Evolutionary conservation across 1,140 invertebrate genomes (phyloP), one percentile per base, ranked within the genome.

Genomic region (Aphelenchoides fujianensis): DNA sequence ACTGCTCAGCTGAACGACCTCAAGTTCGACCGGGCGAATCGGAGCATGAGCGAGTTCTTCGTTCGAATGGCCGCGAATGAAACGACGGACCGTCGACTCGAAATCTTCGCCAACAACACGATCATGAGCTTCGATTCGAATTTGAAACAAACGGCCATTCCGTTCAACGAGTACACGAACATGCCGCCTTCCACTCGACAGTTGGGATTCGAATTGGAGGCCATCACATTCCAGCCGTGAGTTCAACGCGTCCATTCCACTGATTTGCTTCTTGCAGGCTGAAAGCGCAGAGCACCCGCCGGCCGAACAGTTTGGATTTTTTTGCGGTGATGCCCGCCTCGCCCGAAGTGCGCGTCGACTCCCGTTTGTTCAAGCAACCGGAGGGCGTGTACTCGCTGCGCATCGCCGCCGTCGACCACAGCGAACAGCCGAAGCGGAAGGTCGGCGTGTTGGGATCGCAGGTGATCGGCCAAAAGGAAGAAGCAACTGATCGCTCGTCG

Each of bases 321-420:
- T 34, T 70, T n/a, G 27, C 64, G n/a, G 61, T 70, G 52, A 12
- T 19, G 59, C 48, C 52, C 35, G 12, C 27, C 28, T 31, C 41
- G 16, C 34, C 63, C 16, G 32, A 70, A 61, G 16, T 74, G 35
- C 73, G 71, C 31, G 55, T 74, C 30, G 72, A 74, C 41, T 59
- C 73, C 7, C 59, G 41, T 37, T 31, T 74, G 16, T 19, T 53
- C 12, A 67, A 76, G n/a, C 59, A 61, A 30, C 32, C 72, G 23
- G 73, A 54, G 34, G 73, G 72, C 30, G 59, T 74, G 36, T 74
- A 74, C 48, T 27, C n/a, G 57, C 3, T 74, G 23, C 16, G 28
- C 9, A 57, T 74, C 53, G 35, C 19, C 23, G 48, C 34, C 28
- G 5, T 69, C 3, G 64, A 71, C 28, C 30, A 7, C 1, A 19